Evolutionary conservation across 2,797 vertebrate genomes (phyloP).

Genomic region (Gadopsis bispinosus): DNA sequence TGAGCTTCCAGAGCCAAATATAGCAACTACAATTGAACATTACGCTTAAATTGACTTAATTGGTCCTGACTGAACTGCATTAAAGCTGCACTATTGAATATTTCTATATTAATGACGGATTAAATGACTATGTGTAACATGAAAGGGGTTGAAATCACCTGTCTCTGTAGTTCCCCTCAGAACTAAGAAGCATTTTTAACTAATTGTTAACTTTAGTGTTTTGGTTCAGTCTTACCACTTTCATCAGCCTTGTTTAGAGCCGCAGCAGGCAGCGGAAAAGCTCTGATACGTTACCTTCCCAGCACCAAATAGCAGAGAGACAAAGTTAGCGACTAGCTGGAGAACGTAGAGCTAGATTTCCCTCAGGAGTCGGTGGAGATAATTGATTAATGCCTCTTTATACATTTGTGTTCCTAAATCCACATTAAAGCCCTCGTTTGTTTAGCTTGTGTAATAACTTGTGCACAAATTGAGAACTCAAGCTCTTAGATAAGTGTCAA

Average conservation of each 20-base stretch:
- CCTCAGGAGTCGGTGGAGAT: background rate
- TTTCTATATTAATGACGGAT: background rate
- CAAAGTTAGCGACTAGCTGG: background rate
- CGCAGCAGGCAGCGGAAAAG: background rate
- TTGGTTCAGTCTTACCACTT: background rate
- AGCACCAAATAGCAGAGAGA: background rate
- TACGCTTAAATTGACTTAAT: too few relatives aligned
- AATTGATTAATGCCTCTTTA: background rate
- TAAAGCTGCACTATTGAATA: background rate
- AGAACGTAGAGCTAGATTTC: background rate
- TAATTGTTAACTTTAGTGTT: background rate
- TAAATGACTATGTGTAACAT: background rate
- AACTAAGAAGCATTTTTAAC: background rate
- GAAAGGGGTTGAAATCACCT: background rate
- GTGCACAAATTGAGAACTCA: background rate
- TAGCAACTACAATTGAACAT: too few relatives aligned
- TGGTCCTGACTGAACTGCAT: background rate
- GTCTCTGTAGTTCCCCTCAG: background rate
- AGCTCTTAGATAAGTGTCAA: background rate
- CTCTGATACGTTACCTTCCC: background rate
- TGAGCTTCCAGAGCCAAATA: too few relatives aligned
- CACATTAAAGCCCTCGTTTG: background rate
- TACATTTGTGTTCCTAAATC: background rate
- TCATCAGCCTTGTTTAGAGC: background rate
- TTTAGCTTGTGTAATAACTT: background rate